Base-by-base conservation (phyloP, 2,113 vertebrate genomes). In the Tragelaphus strepsiceros region DNA sequence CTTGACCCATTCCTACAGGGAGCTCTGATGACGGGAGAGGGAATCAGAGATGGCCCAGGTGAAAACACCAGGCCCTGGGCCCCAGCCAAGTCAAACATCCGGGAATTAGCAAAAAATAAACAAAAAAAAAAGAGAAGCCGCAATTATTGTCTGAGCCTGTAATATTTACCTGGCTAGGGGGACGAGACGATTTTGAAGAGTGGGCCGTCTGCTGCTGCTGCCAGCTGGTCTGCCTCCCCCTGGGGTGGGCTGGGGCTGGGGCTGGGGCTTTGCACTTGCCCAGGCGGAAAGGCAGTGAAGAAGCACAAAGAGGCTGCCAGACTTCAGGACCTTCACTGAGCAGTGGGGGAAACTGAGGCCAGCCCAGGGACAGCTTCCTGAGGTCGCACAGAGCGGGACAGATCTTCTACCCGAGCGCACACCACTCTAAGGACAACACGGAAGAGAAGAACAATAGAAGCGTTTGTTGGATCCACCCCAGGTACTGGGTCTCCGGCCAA, bases 71-170 rank as follows among this genome's bases (percentile, higher is more conserved):
- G 3, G 74, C 67, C 46, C 59, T 88, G 88, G 92, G 88, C 54
- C 95, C 9, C 0, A 4, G 96, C 97, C 97, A 95, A 61, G 62
- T 54, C 95, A 92, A 93, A 97, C 95, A 97, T 96, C 96, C 51
- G 54, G 91, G 85, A 93, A 97, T 93, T 85, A 30, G 43, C 61
- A 62, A 62, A 88, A 95, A 90, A 95, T 54, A 95, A 97, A 95
- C 88, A 95, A 28, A 30, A 78, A 78, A 78, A 16, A 53, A 51
- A n/a, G 78, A 94, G 92, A 90, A 95, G 86, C 58, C 43, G 43
- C 58, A 24, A 22, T 88, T 17, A 94, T 32, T 43, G 62, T 88
- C 91, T 74, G 93, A 96, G 64, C 74, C 54, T 59, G 85, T 9
- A 21, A 28, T n/a, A 30, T 58, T 83, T 90, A 77, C n/a, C n/a